Percentiles rank a stretch among this genome's conserved stretches.
Conservation (phyloP, 2,888 invertebrate species). For the Lepidonotus clava region DNA sequence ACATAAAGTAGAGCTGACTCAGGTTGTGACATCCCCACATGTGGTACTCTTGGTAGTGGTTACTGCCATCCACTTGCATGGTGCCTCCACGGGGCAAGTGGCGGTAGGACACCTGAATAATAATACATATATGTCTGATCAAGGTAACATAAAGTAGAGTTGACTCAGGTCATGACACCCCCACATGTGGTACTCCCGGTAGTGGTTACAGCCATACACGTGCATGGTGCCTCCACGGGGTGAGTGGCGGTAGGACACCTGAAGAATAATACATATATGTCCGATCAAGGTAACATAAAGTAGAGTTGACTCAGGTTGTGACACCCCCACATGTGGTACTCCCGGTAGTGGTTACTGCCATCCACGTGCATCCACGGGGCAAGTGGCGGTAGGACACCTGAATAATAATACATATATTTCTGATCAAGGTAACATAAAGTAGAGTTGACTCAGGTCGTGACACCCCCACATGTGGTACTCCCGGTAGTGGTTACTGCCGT, state of each 20-base stretch:
- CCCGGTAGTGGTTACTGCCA: conserved; percentile 19
- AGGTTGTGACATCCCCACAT: conserved; percentile 36
- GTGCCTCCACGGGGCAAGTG: conserved; percentile 26
- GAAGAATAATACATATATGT: too few relatives aligned
- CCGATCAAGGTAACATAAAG: too few relatives aligned
- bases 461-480: conserved; percentile 46
- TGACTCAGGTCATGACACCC: neutral
- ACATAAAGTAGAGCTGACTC: neutral
- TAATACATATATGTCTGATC: too few relatives aligned
- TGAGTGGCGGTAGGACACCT: conserved; percentile 23
- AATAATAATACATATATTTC: too few relatives aligned
- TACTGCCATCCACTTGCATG: conserved; percentile 19
- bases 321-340: conserved; percentile 47
- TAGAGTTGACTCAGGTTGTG: neutral
- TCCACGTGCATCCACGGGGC: conserved; percentile 13
- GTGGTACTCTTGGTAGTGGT: conserved; percentile 32
- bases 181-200: conserved; percentile 46
- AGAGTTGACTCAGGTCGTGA: neutral
- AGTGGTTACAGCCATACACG: conserved; percentile 22
- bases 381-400: conserved; percentile 31
- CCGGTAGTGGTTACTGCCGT: conserved; percentile 32
- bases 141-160: too few relatives aligned
- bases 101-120: conserved; percentile 13
- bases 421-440: too few relatives aligned
- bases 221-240: conserved; percentile 5